These are phyloP conservation scores for Aricia artaxerxes DNA, from an alignment of 2,888 invertebrate species.

Conservation along the genomic window DNA sequence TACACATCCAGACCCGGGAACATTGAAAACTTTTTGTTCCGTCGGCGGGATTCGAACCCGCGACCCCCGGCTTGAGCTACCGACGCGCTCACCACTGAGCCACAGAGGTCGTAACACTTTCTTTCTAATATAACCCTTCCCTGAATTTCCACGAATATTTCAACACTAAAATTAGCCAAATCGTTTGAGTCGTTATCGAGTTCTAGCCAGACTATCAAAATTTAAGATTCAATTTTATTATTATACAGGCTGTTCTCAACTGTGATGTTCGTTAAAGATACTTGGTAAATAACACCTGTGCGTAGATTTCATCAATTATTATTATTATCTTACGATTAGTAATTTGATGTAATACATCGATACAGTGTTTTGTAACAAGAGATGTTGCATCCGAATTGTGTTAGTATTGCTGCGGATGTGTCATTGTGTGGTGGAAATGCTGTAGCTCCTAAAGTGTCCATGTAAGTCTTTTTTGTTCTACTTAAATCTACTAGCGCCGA, in stretches of 20 bases:
- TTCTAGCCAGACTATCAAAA: too few species aligned
- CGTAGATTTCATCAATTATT: not conserved
- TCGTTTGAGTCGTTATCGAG: too few species aligned
- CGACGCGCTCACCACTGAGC: too few species aligned
- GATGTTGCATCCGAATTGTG: not conserved
- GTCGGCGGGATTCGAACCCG: too few species aligned
- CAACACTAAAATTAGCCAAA: too few species aligned
- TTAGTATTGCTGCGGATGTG: constrained; percentile 3
- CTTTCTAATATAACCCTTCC: too few species aligned
- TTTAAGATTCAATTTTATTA: too few species aligned
- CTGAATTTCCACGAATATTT: too few species aligned
- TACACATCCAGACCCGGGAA: too few species aligned
- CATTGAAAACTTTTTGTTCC: too few species aligned
- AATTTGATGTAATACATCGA: constrained; percentile 4
- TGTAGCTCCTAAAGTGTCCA: not conserved
- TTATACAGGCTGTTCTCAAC: not conserved
- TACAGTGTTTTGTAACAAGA: not conserved
- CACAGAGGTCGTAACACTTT: too few species aligned
- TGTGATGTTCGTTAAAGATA: not conserved
- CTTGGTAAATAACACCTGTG: not conserved
- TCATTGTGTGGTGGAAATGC: not conserved
- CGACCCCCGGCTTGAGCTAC: too few species aligned
- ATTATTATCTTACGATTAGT: not conserved
- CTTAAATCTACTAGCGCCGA: not conserved
- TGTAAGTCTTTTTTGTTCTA: not conserved